Percentiles rank a stretch among this genome's conserved stretches.
These are phyloP conservation scores for Pavo muticus DNA, from an alignment of 2,113 vertebrate genomes.

Conservation along the genomic window DNA sequence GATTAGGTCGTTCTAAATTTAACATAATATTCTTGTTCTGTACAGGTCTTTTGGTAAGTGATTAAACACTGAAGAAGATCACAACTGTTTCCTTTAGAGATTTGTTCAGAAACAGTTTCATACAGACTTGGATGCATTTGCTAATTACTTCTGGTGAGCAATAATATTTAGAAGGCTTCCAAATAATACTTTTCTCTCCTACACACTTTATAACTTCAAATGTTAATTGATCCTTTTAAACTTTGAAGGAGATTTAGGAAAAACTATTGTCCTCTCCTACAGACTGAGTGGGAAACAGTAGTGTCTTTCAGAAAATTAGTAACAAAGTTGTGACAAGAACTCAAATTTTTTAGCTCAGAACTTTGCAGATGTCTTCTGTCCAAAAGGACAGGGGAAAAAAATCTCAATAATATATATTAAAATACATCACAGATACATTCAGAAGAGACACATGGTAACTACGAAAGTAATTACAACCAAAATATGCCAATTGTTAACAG, in stretches of 20 bases:
- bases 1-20: neutral
- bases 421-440: neutral
- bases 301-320: neutral
- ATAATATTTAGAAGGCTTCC: slow-evolving; percentile 20
- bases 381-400: neutral
- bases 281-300: neutral
- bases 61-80: slow-evolving; percentile 21
- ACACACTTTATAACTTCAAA: slow-evolving; percentile 29
- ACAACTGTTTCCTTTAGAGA: slow-evolving; percentile 1
- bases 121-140: neutral
- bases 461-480: neutral
- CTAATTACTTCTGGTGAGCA: neutral
- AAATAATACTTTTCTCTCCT: slow-evolving; percentile 22
- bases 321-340: neutral
- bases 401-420: neutral
- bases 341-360: neutral
- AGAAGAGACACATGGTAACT: neutral
- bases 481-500: neutral
- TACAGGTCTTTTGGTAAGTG: neutral
- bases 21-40: neutral
- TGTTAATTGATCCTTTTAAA: slow-evolving; percentile 4
- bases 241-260: neutral
- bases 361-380: neutral
- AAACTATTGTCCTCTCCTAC: neutral
- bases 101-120: slow-evolving; percentile 1